Evolutionary conservation across 2,797 vertebrate species (phyloP).

Genomic region (Peromyscus aztecus): DNA sequence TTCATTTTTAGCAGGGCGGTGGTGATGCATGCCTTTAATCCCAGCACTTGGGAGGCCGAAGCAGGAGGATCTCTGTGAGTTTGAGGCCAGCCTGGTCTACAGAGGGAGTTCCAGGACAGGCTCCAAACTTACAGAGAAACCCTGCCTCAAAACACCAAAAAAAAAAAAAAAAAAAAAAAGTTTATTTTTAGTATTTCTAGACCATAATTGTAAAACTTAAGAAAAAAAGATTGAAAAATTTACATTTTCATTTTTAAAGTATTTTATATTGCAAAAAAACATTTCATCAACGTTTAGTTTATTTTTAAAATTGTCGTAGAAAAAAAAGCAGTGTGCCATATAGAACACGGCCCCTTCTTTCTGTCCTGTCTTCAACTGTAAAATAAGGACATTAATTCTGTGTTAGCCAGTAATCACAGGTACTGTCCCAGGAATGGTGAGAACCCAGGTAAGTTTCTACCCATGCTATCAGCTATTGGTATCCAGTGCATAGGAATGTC

Average conservation of each 20-base stretch:
- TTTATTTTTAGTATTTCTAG: slow-evolving; percentile 25
- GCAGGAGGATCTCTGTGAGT: no score
- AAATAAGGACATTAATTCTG: background rate
- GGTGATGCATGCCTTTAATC: no score
- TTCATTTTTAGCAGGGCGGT: background rate
- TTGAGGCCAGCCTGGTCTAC: no score
- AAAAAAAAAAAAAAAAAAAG: no score
- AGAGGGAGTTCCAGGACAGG: no score
- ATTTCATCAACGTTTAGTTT: slow-evolving; percentile 21
- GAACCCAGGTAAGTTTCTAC: background rate
- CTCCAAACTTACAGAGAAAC: no score
- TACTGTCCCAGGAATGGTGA: background rate
- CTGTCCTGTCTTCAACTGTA: background rate
- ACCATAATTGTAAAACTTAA: slow-evolving; percentile 26
- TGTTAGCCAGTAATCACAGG: slow-evolving; percentile 7
- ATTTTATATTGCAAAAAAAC: background rate
- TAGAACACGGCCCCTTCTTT: background rate
- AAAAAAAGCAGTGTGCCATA: background rate
- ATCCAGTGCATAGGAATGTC: background rate
- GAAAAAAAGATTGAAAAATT: background rate
- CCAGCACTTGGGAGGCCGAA: no score
- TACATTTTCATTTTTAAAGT: background rate
- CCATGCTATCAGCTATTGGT: background rate
- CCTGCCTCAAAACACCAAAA: no score
- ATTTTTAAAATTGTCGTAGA: background rate